Evolutionary conservation across 2,113 vertebrate species (phyloP), one percentile per base, ranked within the genome.

Genomic region (Oncorhynchus kisutch): DNA sequence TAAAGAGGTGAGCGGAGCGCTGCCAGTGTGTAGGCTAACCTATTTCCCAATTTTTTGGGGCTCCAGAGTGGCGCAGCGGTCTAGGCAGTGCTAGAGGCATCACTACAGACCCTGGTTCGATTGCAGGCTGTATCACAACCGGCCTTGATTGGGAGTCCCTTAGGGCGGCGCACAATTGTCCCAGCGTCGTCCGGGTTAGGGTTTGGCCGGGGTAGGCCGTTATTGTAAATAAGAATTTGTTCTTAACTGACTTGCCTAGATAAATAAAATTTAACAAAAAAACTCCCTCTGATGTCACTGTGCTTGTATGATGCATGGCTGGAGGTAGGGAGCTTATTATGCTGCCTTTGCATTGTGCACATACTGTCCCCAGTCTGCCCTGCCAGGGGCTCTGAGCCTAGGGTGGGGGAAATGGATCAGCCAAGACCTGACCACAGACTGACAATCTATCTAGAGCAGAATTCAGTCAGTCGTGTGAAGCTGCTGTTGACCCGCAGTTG

Each of bases 351-450:
- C 82, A 78, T 87, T 89, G 89, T 88, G 89, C 71, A 87, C 88
- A 92, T 91, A 85, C 84, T 88, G 91, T 92, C 87, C 88, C 83
- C 60, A 67, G 76, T 82, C 78, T 78, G 74, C 62, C 77, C 79
- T 91, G 85, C 78, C 86, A 83, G 75, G 80, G 77, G 31, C 70
- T 77, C 76, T 79, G 66, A 24, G 69, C 16, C 62, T 8, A 1
- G 79, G 65, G 80, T 83, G 83, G 84, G 86, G 72, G 83, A 85
- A 86, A 73, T 87, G 83, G 88, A 86, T 91, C 88, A 89, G 88
- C 85, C 86, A 88, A 85, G 90, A 88, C 82, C 83, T 88, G 83
- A 88, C 86, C 82, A 88, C 83, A 78, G 81, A 85, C 72, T 16
- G 78, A 80, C 72, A 74, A 83, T 81, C 87, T 85, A 91, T 81